Evolutionary conservation across 2,113 vertebrate genomes (phyloP), one percentile per base, ranked within the genome.

Genomic region (Ailuropoda melanoleuca): DNA sequence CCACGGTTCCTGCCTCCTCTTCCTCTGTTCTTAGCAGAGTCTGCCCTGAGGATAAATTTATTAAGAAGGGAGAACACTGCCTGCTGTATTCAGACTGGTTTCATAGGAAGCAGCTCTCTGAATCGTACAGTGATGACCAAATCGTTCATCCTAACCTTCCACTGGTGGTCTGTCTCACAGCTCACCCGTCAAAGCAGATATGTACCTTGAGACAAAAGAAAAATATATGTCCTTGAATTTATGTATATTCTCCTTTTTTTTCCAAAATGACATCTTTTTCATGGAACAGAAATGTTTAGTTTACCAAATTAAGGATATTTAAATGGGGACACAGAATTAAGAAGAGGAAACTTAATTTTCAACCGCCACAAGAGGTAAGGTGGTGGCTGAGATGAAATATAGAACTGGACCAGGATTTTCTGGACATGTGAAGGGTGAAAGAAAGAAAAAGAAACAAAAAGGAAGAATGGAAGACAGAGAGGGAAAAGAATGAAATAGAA

Each of bases 391-490:
- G 14, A 66, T 87, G 43, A 86, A 87, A 66, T 75, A 48, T 8
- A 82, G 94, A 91, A 94, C 66, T 82, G 75, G 55, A 56, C 48
- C 26, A 68, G 56, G 66, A 87, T 24, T 84, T 93, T 87, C 70
- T 91, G 55, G 39, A 46, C 24, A 83, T 6, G 77, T 15, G 1
- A 87, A 89, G 21, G 34, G 75, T 12, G 29, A 92, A 78, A 29
- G 19, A 94, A 62, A 56, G 29, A 34, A 70, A 81, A 53, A 43
- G 19, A 55, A 62, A 72, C 56, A 58, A 43, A 29, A 72, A 72
- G 31, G 31, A 66, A 39, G 60, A 90, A 70, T 39, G 15, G 8
- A 80, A 70, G 7, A 72, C 46, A 75, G 26, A 19, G 53, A 91
- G 74, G 77, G 37, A 85, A 66, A 64, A 12, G 34, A 81, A 14